Conservation (phyloP, 2,797 vertebrate genomes). For the Girardinus metallicus region DNA sequence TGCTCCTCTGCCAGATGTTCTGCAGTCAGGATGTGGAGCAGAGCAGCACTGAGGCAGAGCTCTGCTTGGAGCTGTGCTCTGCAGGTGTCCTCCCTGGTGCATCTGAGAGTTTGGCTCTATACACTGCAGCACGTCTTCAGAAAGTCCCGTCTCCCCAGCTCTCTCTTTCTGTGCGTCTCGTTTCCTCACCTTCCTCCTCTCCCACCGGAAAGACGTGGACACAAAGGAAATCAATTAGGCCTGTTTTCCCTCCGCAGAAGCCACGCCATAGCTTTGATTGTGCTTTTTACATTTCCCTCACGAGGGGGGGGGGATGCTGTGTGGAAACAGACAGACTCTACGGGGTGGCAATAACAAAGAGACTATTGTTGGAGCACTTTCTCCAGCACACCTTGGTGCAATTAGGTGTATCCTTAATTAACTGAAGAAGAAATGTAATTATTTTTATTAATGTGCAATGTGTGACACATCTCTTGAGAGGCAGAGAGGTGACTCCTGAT, state of each 20-base stretch:
- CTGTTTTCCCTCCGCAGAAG: slow-evolving; percentile 50
- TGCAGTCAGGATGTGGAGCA: slow-evolving; percentile 48
- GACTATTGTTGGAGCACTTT: slow-evolving; percentile 42
- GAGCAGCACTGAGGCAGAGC: slow-evolving; percentile 34
- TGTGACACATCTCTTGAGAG: slow-evolving; percentile 8
- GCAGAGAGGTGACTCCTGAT: not conserved
- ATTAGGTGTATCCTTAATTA: slow-evolving; percentile 21
- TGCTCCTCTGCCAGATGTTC: slow-evolving; percentile 71
- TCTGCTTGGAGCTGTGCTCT: slow-evolving; percentile 23
- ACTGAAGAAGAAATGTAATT: slow-evolving; percentile 6
- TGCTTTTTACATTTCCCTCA: slow-evolving; percentile 52
- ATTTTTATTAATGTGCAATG: slow-evolving; percentile 12
- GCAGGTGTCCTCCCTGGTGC: slow-evolving; percentile 71
- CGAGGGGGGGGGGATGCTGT: slow-evolving; percentile 19
- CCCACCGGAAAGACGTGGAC: slow-evolving; percentile 44
- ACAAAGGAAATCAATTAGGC: slow-evolving; percentile 75
- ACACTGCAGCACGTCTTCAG: slow-evolving; percentile 32
- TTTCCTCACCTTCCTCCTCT: slow-evolving; percentile 24
- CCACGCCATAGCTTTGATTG: slow-evolving; percentile 57
- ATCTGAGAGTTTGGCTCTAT: slow-evolving; percentile 49
- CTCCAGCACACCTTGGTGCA: slow-evolving; percentile 24
- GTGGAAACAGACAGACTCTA: slow-evolving; percentile 53
- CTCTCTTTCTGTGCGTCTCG: not conserved
- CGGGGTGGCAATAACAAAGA: slow-evolving; percentile 47
- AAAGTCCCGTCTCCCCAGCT: slow-evolving; percentile 44